Base-by-base conservation (phyloP, 2,888 invertebrate species). In the Strigamia maritima region DNA sequence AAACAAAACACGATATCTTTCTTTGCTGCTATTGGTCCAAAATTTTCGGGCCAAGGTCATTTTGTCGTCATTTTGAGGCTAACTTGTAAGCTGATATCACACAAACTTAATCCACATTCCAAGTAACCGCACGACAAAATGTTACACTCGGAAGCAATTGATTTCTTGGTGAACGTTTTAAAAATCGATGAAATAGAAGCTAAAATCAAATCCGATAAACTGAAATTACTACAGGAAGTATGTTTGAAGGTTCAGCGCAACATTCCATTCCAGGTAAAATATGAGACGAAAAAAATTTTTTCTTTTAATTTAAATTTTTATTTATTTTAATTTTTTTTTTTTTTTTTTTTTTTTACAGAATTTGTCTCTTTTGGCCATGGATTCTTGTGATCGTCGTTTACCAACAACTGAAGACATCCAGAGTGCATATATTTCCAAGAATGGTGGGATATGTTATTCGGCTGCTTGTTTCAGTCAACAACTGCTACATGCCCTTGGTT, bases 371-470 rank as follows among this genome's bases (percentile, higher is more conserved):
- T 26, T 74, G 75, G 75, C 28, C 0, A 31, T n/a, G 2, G 75
- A 74, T 10, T 8, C 28, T 6, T 0, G 26, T 24, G 76, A 76
- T 26, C 76, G 76, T n/a, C 22, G 24, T 76, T 26, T 76, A 38
- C 76, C 76, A 19, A 76, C 35, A 10, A 3, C n/a, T n/a, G 76
- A 76, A 0, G 40, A 31, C 10, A n/a, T 76, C 40, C 35, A 40
- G n/a, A 38, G 19, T 7, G 40, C 35, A 16, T 31, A 14, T 40
- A 8, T 76, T 2, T 7, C 38, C 16, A 22, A 22, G 2, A 22
- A 7, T 16, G 76, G 76, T 40, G 76, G 76, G 2, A 16, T 76
- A 1, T 76, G 76, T 40, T 76, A 38, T 10, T 26, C 38, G n/a
- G 38, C 14, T 14, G 76, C 38, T 19, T 35, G 31, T 38, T 76